Base-by-base conservation (phyloP, 2,797 vertebrate species). In the Lophotriccus pileatus region DNA sequence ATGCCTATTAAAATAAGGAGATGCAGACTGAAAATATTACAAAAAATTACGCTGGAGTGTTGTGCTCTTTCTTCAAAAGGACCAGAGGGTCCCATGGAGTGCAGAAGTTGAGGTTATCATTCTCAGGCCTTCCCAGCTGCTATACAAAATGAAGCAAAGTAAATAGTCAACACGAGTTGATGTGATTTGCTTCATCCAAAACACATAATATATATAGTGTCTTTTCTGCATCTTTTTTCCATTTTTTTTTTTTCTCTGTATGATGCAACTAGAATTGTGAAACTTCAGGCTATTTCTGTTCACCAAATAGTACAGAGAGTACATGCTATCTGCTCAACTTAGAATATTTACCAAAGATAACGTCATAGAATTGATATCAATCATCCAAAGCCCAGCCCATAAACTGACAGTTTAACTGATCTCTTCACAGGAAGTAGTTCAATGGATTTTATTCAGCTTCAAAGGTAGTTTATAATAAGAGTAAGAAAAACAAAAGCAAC, bases 401-500 rank as follows among this genome's bases (percentile, higher is more conserved):
- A 91, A 88, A 62, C 47, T 73, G 78, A 44, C 30, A 44, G 34
- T 36, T 87, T 70, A 67, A 85, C 37, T 50, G 12, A 63, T 80
- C 47, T 64, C 68, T 90, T 75, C 53, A 60, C n/a, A 44, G n/a
- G 43, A 70, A 80, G 15, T 11, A 27, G 6, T 84, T 76, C 44
- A 47, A 67, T 78, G 69, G n/a, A 67, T 93, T 89, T 93, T 82
- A 63, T 84, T 91, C n/a, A 50, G 37, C 49, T 94, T 86, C 64
- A 80, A 43, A 77, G 43, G 19, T 84, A 62, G 59, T 81, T 94
- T 87, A 72, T 68, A 62, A 87, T 41, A 34, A 64, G 25, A 69
- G 28, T 58, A 50, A 59, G 14, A 43, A 72, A 90, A 91, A 49
- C n/a, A 90, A 77, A 86, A 50, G 1, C 25, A 55, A 15, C 18